phyloP scores from a whole-genome alignment of 2,113 vertebrate genomes.

The Apeltes quadracus region DNA sequence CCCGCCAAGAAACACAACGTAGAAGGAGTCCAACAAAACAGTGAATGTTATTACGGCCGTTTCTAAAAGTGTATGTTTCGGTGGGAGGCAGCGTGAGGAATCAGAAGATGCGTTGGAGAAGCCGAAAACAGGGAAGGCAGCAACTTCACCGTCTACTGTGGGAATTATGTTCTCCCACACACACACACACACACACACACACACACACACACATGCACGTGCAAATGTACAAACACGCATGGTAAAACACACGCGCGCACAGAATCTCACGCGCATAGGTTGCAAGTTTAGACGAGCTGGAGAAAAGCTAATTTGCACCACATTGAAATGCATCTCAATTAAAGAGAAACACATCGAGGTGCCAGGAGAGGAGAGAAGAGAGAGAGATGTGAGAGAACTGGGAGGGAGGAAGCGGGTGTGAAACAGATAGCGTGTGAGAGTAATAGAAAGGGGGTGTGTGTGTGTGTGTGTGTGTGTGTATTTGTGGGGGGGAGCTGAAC shows the following conservation, averaged over 20 bases:
- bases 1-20: conserved; percentile 39
- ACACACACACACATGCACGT: not conserved
- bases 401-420: conserved; percentile 70
- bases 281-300: conserved; percentile 75
- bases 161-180: conserved; percentile 53
- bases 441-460: conserved; percentile 37
- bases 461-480: not conserved
- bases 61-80: conserved; percentile 65
- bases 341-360: conserved; percentile 79
- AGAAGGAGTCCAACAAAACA: conserved; percentile 42
- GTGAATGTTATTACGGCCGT: conserved; percentile 30
- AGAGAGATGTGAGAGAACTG: conserved; percentile 74
- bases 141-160: conserved; percentile 53
- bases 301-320: conserved; percentile 80
- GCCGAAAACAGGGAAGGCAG: conserved; percentile 48
- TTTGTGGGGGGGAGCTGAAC: conserved; percentile 47
- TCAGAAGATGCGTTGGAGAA: conserved; percentile 38
- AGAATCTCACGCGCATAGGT: conserved; percentile 36
- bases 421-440: conserved; percentile 75
- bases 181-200: conserved; percentile 10
- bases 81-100: conserved; percentile 45
- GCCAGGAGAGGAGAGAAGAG: conserved; percentile 74
- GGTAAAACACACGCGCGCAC: not conserved
- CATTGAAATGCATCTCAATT: conserved; percentile 81
- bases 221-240: conserved; percentile 3